Evolutionary conservation across 1,140 invertebrate species (phyloP).

Genomic region (Pararge aegeria): DNA sequence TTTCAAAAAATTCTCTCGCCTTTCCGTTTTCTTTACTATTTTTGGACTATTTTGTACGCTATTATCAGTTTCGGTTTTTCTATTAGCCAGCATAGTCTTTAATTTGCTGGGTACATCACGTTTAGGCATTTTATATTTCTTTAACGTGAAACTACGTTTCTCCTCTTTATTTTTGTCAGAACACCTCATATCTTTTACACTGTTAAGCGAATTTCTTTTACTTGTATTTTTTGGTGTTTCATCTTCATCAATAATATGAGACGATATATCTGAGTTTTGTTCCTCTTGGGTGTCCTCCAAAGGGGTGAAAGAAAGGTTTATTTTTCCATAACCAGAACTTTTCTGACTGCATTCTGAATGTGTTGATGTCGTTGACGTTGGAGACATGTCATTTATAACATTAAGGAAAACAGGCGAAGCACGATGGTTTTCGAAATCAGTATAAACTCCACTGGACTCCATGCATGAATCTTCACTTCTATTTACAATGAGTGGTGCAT

Average conservation of each 20-base stretch:
- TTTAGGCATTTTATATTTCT: constrained; percentile 89
- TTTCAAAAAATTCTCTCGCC: constrained; percentile 90
- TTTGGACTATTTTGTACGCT: constrained; percentile 72
- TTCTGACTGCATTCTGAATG: constrained; percentile 74
- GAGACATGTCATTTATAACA: constrained; percentile 80
- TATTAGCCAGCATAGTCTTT: constrained; percentile 83
- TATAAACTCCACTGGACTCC: constrained; percentile 93
- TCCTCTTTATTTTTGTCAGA: constrained; percentile 78
- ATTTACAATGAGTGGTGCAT: constrained; percentile 74
- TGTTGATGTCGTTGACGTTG: constrained; percentile 79
- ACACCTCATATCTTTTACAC: constrained; percentile 54
- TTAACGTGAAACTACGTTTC: constrained; percentile 78
- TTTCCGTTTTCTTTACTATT: constrained; percentile 75
- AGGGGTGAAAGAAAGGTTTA: constrained; percentile 51
- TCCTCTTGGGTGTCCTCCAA: constrained; percentile 52
- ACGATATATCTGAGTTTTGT: constrained; percentile 41
- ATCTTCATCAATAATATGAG: constrained; percentile 47
- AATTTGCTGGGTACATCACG: constrained; percentile 87
- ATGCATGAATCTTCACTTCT: constrained; percentile 84
- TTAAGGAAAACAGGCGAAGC: constrained; percentile 75
- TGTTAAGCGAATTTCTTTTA: constrained; percentile 71
- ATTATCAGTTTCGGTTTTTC: constrained; percentile 72
- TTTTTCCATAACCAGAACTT: constrained; percentile 48
- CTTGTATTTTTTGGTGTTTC: constrained; percentile 64
- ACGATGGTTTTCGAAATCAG: constrained; percentile 87